Evolutionary conservation across 1,140 invertebrate genomes (phyloP), one percentile per base, ranked within the genome.

Genomic region (Oppia nitens): DNA sequence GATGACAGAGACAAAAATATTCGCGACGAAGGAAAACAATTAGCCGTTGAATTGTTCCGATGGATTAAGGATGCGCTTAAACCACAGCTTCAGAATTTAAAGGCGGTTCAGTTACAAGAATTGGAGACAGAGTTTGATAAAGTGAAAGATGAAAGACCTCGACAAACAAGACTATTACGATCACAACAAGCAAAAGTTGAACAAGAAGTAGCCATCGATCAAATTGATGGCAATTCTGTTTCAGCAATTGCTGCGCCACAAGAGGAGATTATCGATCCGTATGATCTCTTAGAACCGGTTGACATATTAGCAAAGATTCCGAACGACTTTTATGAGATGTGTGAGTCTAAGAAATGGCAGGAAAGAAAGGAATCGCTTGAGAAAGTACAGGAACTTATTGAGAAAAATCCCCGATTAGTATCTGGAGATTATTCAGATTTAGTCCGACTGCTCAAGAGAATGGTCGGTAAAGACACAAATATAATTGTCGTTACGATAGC

Each of bases 271-370:
- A 75, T 93, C 21, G 93, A 97, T 76, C 83, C 90, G 0, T 91
- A 84, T 68, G 93, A 98, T 54, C 71, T 96, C 1, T 69, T 95
- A 6, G 83, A 90, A 65, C 83, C 92, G 0, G 87, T 95, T 26
- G 88, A 98, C 68, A 90, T 98, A 66, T 68, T 98, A 0, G 82
- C 85, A 2, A 85, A 92, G 70, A 69, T 98, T 24, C 91, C 91
- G 0, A 93, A 93, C 75, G 88, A 96, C 71, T 98, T 96, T 71
- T 94, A 85, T 68, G 90, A 95, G 6, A 66, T 68, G 55, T 65
- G 91, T 29, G 92, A 98, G 71, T 85, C 86, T 0, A 97, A 96
- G 69, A 98, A 98, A 68, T 98, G 95, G 95, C 85, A 91, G 67
- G 88, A 97, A 53, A 76, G 95, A 9, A 95, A 95, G 70, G 89